Conservation (phyloP, 2,113 vertebrate species). For the pig (Sus scrofa) region DNA sequence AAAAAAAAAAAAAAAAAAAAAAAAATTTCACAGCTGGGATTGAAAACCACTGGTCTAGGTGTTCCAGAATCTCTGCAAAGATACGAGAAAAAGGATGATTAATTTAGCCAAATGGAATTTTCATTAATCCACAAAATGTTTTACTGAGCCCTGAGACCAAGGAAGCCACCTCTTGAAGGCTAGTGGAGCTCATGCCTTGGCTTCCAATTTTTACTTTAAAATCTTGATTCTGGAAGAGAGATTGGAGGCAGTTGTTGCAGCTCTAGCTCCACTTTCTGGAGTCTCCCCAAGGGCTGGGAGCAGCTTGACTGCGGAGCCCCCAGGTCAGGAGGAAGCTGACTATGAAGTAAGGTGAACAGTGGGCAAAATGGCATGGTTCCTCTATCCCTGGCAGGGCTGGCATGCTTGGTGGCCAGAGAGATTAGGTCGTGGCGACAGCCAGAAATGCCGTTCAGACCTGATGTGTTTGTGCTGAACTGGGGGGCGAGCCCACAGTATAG, state of each 20-base stretch:
- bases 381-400: not conserved
- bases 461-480: not conserved
- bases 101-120: slow-evolving; percentile 36
- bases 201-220: slow-evolving; percentile 52
- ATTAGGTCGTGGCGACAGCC: accelerated
- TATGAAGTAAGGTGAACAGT: not conserved
- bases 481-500: not conserved
- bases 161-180: not conserved
- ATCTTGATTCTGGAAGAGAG: not conserved
- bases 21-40: not conserved
- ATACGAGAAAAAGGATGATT: not conserved
- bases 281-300: not conserved
- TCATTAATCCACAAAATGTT: not conserved
- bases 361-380: not conserved
- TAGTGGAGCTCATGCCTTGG: not conserved
- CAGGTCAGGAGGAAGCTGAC: not conserved
- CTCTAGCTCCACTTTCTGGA: not conserved
- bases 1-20: too few relatives aligned
- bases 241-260: not conserved
- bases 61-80: slow-evolving; percentile 22
- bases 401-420: not conserved
- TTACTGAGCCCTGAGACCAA: not conserved
- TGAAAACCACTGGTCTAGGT: slow-evolving; percentile 28
- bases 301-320: not conserved
- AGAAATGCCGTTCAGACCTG: not conserved